Evolutionary conservation across 2,113 vertebrate genomes (phyloP), one percentile per base, ranked within the genome.

Genomic region (Mesocricetus auratus): DNA sequence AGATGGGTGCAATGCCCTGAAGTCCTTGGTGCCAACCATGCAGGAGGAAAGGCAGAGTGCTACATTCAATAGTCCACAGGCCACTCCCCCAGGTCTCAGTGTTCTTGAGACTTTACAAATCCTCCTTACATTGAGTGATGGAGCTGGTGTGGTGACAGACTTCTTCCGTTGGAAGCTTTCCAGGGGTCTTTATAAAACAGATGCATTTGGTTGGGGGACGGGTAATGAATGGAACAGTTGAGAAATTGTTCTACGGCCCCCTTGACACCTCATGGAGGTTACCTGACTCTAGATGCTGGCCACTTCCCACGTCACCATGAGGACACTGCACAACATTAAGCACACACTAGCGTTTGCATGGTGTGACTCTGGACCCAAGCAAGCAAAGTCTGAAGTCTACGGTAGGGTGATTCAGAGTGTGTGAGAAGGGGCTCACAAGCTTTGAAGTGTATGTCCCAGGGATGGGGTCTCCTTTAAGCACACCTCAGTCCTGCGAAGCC

Each of bases 401-500:
- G 50, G 86, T 64, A 42, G 31, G 64, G 93, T 56, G 64, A 45
- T 82, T 78, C 83, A 82, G 81, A 86, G 53, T 71, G 5, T 22
- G 83, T 74, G 60, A 81, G 78, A 78, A 47, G 0, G 0, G 0
- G 42, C 50, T 92, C 11, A 1, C 7, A 0, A 0, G 21, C 83
- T 78, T 12, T 50, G 88, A 68, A 68, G 10, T 4, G 16, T 2
- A 33, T 31, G 1, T 2, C 10, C 3, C 5, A 22, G 15, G 0
- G 3, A 42, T 42, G 22, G 73, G 39, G 22, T 85, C 42, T 73
- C 73, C 0, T 0, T 50, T 42, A 24, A 4, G 71, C 9, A 5
- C 64, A 5, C 42, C 7, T 0, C 0, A 0, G 2, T 7, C 29
- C 64, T 4, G 11, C 4, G 7, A 26, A 0, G 13, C 68, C 29